Evolutionary conservation across 2,797 vertebrate genomes (phyloP).

Genomic region (Podargus strigoides): DNA sequence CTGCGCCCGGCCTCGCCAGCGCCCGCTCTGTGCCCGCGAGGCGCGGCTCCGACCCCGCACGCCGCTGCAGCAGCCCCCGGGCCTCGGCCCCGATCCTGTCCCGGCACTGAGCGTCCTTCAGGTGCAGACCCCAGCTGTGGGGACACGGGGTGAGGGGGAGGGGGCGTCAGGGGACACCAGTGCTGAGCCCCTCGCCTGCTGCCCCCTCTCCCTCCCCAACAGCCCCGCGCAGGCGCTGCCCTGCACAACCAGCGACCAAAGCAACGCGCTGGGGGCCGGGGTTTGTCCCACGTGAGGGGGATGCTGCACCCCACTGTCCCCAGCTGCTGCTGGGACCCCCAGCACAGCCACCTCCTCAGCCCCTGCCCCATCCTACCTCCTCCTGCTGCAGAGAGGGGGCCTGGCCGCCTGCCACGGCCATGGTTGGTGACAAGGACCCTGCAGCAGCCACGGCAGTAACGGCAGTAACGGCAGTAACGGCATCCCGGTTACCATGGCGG

Average conservation of each 20-base stretch:
- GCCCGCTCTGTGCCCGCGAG: conserved; percentile 13
- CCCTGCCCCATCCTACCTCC: neutral
- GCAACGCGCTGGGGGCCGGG: fast-evolving
- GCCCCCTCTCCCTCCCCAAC: fast-evolving
- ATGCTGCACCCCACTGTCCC: neutral
- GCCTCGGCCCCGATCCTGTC: too few species aligned
- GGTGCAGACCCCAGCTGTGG: too few species aligned
- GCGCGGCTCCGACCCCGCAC: neutral
- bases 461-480: too few species aligned
- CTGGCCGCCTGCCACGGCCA: neutral
- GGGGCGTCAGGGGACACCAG: neutral
- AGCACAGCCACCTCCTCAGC: neutral
- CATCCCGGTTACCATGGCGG: neutral
- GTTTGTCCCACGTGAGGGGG: fast-evolving
- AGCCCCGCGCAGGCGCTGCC: fast-evolving
- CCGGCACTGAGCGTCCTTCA: too few species aligned
- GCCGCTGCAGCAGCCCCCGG: neutral
- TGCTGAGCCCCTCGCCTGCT: too few species aligned
- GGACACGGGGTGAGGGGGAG: neutral
- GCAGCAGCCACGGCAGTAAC: too few species aligned
- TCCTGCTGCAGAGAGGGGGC: neutral
- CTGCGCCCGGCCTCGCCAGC: neutral
- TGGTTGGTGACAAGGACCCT: neutral
- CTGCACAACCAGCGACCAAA: neutral
- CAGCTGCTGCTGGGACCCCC: neutral